Percentiles rank a stretch among this genome's conserved stretches.
Conservation (phyloP, 2,888 invertebrate genomes). For the Ephialtes manifestator region DNA sequence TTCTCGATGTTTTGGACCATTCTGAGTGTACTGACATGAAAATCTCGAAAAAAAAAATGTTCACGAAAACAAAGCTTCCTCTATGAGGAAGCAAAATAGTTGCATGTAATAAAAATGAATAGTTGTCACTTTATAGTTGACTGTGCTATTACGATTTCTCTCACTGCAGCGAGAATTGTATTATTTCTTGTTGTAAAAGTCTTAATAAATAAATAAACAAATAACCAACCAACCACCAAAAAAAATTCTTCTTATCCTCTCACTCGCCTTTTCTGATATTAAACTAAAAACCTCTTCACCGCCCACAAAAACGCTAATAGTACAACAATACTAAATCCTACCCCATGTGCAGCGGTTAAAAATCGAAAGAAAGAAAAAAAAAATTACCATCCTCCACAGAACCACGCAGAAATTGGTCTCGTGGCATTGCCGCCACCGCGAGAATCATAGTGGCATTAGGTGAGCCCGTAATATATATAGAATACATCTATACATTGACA, state of each 20-base stretch:
- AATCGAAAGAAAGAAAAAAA: constrained; percentile 14
- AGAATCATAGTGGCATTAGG: constrained; percentile 5
- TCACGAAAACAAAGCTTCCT: too few species aligned
- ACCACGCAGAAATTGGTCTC: constrained; percentile 37
- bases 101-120: too few species aligned
- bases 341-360: not conserved
- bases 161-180: too few species aligned
- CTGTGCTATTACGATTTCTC: too few species aligned
- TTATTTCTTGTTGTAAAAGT: too few species aligned
- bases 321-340: not conserved
- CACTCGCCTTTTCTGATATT: not conserved
- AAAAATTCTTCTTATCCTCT: not conserved
- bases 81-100: too few species aligned
- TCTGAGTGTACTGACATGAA: too few species aligned
- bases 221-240: too few species aligned
- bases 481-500: constrained; percentile 4
- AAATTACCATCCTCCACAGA: constrained; percentile 10
- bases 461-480: not conserved
- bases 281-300: not conserved
- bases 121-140: too few species aligned
- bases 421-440: constrained; percentile 15
- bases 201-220: too few species aligned
- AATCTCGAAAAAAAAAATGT: too few species aligned
- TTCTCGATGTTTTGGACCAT: too few species aligned
- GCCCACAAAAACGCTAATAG: not conserved